Conservation (phyloP, 2,113 vertebrate species). For the Apaloderma vittatum region DNA sequence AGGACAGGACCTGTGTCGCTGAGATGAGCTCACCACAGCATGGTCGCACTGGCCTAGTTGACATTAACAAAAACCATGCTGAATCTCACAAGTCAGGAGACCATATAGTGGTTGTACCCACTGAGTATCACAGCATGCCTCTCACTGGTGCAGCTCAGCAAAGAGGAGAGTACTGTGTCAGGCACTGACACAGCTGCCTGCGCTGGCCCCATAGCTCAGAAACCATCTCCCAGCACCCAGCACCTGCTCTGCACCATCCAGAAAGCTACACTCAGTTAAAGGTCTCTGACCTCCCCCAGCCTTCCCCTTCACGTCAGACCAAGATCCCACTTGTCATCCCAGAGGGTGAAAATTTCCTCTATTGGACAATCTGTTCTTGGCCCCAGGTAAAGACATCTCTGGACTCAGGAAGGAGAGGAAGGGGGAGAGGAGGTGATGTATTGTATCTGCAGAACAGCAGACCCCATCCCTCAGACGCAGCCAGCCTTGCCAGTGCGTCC, state of each 20-base stretch:
- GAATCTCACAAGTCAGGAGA: background rate
- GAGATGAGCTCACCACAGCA: background rate
- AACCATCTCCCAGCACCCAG: background rate
- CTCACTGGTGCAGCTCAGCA: background rate
- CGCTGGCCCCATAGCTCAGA: background rate
- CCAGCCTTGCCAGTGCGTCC: background rate
- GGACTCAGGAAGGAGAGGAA: background rate
- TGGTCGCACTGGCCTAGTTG: background rate
- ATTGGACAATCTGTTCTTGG: background rate
- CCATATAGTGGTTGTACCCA: background rate
- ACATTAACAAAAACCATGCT: background rate
- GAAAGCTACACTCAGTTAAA: constrained; percentile 17
- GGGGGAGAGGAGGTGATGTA: background rate
- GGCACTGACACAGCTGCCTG: background rate
- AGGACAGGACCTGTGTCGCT: background rate
- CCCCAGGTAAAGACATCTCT: background rate
- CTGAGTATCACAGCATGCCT: background rate
- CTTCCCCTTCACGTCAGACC: background rate
- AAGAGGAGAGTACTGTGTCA: background rate
- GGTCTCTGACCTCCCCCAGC: background rate
- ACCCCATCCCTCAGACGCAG: background rate
- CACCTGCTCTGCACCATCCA: background rate
- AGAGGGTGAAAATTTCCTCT: constrained; percentile 16
- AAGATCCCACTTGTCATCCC: background rate
- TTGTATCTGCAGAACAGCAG: background rate